Base-by-base conservation (phyloP, 2,797 vertebrate species). In the Eurystomus glaucurus region DNA sequence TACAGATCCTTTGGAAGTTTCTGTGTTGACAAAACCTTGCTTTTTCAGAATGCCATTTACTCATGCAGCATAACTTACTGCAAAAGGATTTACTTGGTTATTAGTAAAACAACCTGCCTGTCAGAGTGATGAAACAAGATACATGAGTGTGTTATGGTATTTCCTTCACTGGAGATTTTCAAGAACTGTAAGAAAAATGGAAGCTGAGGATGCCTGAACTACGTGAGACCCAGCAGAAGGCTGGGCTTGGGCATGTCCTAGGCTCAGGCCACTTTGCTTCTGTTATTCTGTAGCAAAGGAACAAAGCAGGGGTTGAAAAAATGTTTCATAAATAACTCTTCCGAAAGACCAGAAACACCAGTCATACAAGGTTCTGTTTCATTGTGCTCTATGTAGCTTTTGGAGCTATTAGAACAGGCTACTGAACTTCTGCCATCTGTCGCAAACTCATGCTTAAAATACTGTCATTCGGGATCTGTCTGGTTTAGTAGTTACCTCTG, bases 401-500 rank as follows among this genome's bases (percentile, higher is more conserved):
- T 87, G 28, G 43, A 69, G 21, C 21, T 76, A 21, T 45, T 62
- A 69, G 29, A 23, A 85, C 87, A 68, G 52, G 23, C 41, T 90
- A 22, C 15, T 88, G 64, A 68, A 57, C 25, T 52, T 37, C 26
- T 81, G 51, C 69, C 61, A 54, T 87, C 48, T 76, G 3, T 85
- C 62, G 51, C 29, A 88, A 96, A 55, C 52, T 31, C 9, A 7
- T 43, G 13, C 93, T 93, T 95, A 94, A 90, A 92, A 91, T 76
- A 55, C 61, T 43, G 43, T 85, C 54, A 51, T 86, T 92, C 0
- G 0, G 58, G 74, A 87, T 94, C 77, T 70, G 33, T 85, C 93
- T 95, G 92, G 74, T 86, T 94, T 96, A 87, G 21, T 55, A 92
- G 83, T 91, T 93, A 96, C 51, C 70, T 76, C 83, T 92, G 74